Base-by-base conservation (phyloP, 2,888 invertebrate species). In the Oligia strigilis region DNA sequence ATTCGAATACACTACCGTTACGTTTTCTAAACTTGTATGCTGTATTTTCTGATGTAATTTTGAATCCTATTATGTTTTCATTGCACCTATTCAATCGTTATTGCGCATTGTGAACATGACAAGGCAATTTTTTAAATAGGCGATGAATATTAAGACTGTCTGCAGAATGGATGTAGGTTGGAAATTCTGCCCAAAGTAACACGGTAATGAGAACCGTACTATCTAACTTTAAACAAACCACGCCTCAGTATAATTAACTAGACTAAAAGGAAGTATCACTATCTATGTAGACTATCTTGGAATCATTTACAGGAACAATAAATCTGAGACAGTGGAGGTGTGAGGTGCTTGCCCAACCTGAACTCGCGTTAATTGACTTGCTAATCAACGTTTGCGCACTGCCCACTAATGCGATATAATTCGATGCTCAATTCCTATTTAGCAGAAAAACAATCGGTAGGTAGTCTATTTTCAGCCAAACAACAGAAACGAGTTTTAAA, bases 351-450 rank as follows among this genome's bases (percentile, higher is more conserved):
- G 90, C 91, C 90, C 90, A 92, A 92, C 91, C 84, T 92, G 92
- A 92, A 93, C 92, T 80, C 90, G 85, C 82, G 90, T 90, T 93
- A 93, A 93, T 93, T 91, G 92, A 94, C 92, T 94, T 94, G 94
- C 93, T 94, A 94, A 94, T 94, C 86, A 90, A 89, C 87, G 89
- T 90, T 91, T 87, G 91, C 90, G 89, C 85, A 85, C 88, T 78
- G 80, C 74, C 87, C 78, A 80, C 80, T 87, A 90, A 88, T 89
- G 86, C 87, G 87, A 81, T 87, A 86, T 86, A 84, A 87, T 87
- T 85, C 79, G 79, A 88, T 81, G 82, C 62, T 79, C 76, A 81
- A 84, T 82, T 84, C 83, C 80, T 77, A 78, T 81, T 80, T 79
- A 84, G 65, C 85, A 83, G 85, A 81, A 88, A 88, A 87, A 83